Conservation (phyloP, 2,113 vertebrate genomes). For the Cacatua alba region DNA sequence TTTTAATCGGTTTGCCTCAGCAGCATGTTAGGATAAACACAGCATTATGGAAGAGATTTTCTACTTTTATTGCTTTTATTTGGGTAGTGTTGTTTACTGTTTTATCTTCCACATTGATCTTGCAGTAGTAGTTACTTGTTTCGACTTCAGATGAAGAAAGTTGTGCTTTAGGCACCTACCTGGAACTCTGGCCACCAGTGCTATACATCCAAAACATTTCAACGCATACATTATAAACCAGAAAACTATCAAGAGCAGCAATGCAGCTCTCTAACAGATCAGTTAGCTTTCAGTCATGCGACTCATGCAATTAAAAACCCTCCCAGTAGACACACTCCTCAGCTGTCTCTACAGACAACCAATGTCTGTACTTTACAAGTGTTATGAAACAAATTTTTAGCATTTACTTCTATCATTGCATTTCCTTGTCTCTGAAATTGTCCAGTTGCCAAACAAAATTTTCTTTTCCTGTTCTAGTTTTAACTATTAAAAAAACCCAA, state of each 20-base stretch:
- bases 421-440: background rate
- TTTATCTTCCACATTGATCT: background rate
- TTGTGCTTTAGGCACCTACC: background rate
- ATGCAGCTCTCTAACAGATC: background rate
- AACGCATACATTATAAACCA: background rate
- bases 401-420: background rate
- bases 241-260: background rate
- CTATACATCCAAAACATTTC: background rate
- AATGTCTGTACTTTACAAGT: background rate
- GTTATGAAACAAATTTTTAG: background rate
- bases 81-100: background rate
- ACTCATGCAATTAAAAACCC: background rate
- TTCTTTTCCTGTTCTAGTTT: background rate
- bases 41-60: background rate
- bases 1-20: background rate
- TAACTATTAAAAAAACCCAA: too few relatives aligned
- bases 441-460: background rate
- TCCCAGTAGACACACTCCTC: background rate
- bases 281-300: background rate
- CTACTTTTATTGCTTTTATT: background rate
- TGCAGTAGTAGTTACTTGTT: background rate
- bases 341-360: background rate
- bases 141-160: background rate
- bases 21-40: background rate
- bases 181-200: background rate